A percentile compares a stretch with the other conserved stretches of the same genome.
Evolutionary conservation across 1,140 invertebrate genomes (phyloP).

Genomic region (Cyphomyrmex costatus): DNA sequence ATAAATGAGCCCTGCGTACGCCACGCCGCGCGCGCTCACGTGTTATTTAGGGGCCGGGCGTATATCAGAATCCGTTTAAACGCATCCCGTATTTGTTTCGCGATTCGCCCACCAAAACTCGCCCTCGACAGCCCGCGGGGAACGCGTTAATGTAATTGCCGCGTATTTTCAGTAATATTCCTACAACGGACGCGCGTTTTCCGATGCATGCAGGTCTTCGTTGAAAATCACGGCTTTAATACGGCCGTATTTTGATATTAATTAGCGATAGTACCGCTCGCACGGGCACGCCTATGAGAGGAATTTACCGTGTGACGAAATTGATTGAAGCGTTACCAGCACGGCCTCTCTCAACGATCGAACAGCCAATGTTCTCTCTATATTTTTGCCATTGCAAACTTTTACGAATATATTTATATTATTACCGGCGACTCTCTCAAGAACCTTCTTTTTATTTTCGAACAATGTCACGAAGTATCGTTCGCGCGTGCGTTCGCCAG

Average conservation of each 20-base stretch:
- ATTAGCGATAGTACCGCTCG: slow-evolving; percentile 21
- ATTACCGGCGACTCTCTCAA: neutral
- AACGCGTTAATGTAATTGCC: slow-evolving; percentile 60
- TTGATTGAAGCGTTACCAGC: slow-evolving; percentile 13
- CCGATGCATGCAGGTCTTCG: neutral
- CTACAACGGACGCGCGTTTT: slow-evolving; percentile 20
- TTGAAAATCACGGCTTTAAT: slow-evolving; percentile 47
- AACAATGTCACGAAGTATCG: slow-evolving; percentile 21
- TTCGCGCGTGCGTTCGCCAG: slow-evolving; percentile 3
- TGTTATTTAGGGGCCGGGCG: slow-evolving; percentile 54
- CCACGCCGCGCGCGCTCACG: neutral
- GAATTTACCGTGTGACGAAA: slow-evolving; percentile 45
- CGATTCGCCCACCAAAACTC: slow-evolving; percentile 47
- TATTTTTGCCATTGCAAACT: neutral
- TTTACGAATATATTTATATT: slow-evolving; percentile 29
- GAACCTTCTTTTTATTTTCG: neutral
- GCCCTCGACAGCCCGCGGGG: slow-evolving; percentile 42
- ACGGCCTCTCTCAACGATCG: neutral
- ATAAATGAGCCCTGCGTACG: slow-evolving; percentile 58
- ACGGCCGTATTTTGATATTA: slow-evolving; percentile 50
- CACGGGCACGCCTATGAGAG: neutral
- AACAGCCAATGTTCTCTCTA: neutral
- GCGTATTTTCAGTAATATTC: slow-evolving; percentile 60
- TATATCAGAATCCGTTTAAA: slow-evolving; percentile 62
- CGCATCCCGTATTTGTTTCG: slow-evolving; percentile 58